Base-by-base conservation (phyloP, 2,888 invertebrate genomes). In the Toxonevra muliebris region DNA sequence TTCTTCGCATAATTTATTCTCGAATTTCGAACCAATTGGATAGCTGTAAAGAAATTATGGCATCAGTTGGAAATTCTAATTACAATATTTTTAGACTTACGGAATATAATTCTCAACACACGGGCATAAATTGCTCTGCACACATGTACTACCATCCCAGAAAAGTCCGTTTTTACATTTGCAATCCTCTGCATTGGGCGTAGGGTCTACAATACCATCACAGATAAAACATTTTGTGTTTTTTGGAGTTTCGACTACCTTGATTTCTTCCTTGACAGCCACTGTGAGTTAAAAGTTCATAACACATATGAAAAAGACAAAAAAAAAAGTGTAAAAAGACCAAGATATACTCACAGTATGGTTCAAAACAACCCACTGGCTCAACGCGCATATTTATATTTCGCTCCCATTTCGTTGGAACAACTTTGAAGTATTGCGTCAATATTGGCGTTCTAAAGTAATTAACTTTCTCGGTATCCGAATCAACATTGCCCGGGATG, bases 101-200 rank as follows among this genome's bases (percentile, higher is more conserved):
- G 86, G 76, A 71, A 91, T 88, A 75, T 91, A 90, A 19, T 90
- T 90, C 69, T 91, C 88, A 54, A 92, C 86, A 80, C 96, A 96
- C 0, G 94, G 93, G 80, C 96, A 96, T 77, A 92, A 88, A 71
- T 89, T 88, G 66, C 90, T 87, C 0, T 88, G 79, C 8, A 93
- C 91, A 82, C 96, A 96, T 69, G 85, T 85, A 73, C 88, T 87
- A 11, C 95, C 95, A 85, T 94, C 90, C 89, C 92, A 95, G 86
- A 88, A 91, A 15, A 87, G 79, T 4, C 87, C 86, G 62, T 84
- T 74, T 52, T 84, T 79, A 77, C 91, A 90, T 60, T 86, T 85
- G 75, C 92, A 92, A 69, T 77, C 83, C 42, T 60, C 73, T 53
- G 59, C 68, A 40, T 70, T 67, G 5, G 69, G 50, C 3, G 60